These are phyloP conservation scores for Drosophila suzukii DNA, from an alignment of 1,140 invertebrate species.

Conservation along the genomic window DNA sequence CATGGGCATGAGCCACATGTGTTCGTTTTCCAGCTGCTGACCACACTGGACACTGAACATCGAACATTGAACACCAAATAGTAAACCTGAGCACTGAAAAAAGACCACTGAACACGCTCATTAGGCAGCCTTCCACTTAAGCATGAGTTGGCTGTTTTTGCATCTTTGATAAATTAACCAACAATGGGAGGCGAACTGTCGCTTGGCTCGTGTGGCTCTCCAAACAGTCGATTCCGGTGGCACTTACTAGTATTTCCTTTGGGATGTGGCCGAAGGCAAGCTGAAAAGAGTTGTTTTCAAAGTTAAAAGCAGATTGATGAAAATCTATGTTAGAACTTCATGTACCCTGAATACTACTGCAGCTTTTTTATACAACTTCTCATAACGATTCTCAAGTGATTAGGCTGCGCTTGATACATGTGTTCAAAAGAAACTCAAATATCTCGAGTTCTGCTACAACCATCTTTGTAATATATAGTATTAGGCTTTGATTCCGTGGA, in stretches of 20 bases:
- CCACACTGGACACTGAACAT: slow-evolving; percentile 60
- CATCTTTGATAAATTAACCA: slow-evolving; percentile 57
- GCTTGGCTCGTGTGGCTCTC: slow-evolving; percentile 32
- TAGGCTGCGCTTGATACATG: no score
- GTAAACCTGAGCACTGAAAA: not conserved
- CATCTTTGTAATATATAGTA: not conserved
- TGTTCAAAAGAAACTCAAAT: not conserved
- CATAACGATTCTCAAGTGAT: no score
- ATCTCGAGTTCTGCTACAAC: not conserved
- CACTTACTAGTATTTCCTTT: not conserved
- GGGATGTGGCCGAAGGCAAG: not conserved
- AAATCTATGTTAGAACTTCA: not conserved
- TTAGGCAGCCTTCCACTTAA: slow-evolving; percentile 75
- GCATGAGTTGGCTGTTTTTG: slow-evolving; percentile 68
- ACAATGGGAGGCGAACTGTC: slow-evolving; percentile 6
- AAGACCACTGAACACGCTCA: slow-evolving; percentile 40
- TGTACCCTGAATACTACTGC: no score
- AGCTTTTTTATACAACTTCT: no score
- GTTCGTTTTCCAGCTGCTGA: slow-evolving; percentile 72
- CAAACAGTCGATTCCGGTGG: not conserved
- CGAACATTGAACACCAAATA: slow-evolving; percentile 28
- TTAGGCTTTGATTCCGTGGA: not conserved
- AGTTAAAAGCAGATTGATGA: not conserved
- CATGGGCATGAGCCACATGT: slow-evolving; percentile 44
- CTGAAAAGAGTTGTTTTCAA: not conserved